Conservation (phyloP, 2,888 invertebrate genomes). For the Sthenelais limicola region DNA sequence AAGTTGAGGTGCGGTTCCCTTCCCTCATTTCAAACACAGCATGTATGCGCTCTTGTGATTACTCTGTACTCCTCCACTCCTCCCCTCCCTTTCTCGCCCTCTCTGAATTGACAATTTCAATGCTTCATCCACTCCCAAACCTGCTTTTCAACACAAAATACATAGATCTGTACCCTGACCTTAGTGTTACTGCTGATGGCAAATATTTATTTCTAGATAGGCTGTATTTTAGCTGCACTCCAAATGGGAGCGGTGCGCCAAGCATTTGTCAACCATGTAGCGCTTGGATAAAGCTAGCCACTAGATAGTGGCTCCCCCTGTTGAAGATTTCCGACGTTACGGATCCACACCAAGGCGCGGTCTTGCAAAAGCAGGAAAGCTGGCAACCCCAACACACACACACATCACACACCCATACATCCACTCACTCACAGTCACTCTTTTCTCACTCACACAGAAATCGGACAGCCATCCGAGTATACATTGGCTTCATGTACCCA, state of each 20-base stretch:
- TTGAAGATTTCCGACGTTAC: slow-evolving; percentile 2
- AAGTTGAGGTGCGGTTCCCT: too few relatives aligned
- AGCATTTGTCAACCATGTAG: slow-evolving; percentile 33
- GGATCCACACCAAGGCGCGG: slow-evolving; percentile 5
- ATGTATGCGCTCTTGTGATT: too few relatives aligned
- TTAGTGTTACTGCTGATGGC: slow-evolving; percentile 18
- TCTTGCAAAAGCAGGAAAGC: neutral
- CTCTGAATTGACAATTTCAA: neutral
- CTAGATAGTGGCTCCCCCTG: slow-evolving; percentile 28
- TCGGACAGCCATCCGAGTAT: too few relatives aligned
- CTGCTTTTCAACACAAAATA: slow-evolving; percentile 3
- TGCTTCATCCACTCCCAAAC: neutral
- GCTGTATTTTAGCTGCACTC: slow-evolving; percentile 31
- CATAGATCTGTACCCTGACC: slow-evolving; percentile 19
- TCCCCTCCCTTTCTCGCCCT: neutral
- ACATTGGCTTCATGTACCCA: too few relatives aligned
- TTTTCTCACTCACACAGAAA: too few relatives aligned
- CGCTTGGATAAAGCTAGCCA: slow-evolving; percentile 19
- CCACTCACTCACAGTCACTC: too few relatives aligned
- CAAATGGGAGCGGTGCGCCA: slow-evolving; percentile 27
- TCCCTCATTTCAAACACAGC: too few relatives aligned
- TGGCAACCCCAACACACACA: neutral
- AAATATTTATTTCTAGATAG: slow-evolving; percentile 40
- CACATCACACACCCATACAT: too few relatives aligned
- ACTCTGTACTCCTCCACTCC: too few relatives aligned